phyloP scores from a whole-genome alignment of 2,113 vertebrate genomes.

The Oncorhynchus gorbuscha region DNA sequence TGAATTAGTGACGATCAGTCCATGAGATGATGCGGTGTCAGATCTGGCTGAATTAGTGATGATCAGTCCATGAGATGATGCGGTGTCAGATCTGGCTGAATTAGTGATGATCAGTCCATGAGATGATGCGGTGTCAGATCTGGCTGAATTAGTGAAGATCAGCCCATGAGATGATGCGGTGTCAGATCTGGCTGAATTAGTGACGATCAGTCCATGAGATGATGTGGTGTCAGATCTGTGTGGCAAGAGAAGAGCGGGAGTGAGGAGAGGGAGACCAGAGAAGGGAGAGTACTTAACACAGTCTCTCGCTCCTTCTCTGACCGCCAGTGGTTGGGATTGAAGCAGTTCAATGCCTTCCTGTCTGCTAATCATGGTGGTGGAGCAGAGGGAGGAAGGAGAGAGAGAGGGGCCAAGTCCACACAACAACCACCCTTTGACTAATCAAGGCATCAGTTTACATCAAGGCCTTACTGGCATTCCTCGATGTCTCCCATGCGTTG shows the following conservation, averaged over 20 bases:
- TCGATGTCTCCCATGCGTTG: conserved; percentile 33
- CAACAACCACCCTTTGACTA: conserved; percentile 12
- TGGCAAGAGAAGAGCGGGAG: conserved; percentile 28
- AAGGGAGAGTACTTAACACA: conserved; percentile 32
- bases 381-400: conserved; percentile 6
- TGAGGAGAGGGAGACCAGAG: neutral
- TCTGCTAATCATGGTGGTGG: conserved; percentile 44
- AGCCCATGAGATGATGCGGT: no score
- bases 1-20: no score
- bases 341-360: conserved; percentile 32
- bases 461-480: conserved; percentile 19
- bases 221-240: conserved; percentile 2
- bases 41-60: no score
- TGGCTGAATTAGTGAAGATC: no score
- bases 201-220: no score
- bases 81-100: no score
- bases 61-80: no score
- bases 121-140: neutral
- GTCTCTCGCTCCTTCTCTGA: neutral
- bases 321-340: conserved; percentile 21
- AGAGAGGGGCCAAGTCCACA: conserved; percentile 20
- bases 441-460: conserved; percentile 12
- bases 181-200: no score
- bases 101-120: neutral
- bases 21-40: no score